Base-by-base conservation (phyloP, 2,888 invertebrate species). In the Dynastes maya region DNA sequence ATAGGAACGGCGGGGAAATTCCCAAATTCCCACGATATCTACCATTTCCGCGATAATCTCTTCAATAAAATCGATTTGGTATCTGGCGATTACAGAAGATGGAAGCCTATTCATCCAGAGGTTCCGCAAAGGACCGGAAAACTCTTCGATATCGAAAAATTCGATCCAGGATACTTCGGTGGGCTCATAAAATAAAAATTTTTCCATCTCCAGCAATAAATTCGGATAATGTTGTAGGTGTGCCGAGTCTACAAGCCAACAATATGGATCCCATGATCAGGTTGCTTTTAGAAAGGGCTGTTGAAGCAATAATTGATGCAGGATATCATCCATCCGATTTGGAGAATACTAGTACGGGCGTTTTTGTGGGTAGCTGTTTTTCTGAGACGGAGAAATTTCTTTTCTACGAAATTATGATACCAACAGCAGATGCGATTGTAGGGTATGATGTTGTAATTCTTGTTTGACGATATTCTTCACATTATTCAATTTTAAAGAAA, bases 1-100 rank as follows among this genome's bases (percentile, higher is more conserved):
- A 6, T 70, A 83, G 84, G 84, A 0, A 89, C 94, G 11, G 90
- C 95, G 0, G 95, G 95, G 0, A 90, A 93, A 85, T 95, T 95
- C 87, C 97, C 97, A 0, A 93, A 95, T 83, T 95, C 95, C 0
- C 92, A 93, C 81, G 94, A 94, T 83, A 91, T 96, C 77, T 88
- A 91, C 70, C 93, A 95, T 82, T 93, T 96, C 64, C 89, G 91
- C 85, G 89, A 93, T 75, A 94, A 94, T 84, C 90, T 97, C 16
- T 92, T 94, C 84, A 93, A 94, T 85, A 95, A 95, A 88, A 92
- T 95, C 82, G 97, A 98, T 85, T 92, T 97, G 90, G 93, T 97
- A 78, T 95, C 96, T 75, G 95, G 93, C 32, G 95, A 95, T 85
- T 92, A 92, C 81, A 91, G 94, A 58, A 91, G 96, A 82, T 97